Evolutionary conservation across 1,140 invertebrate genomes (phyloP).

Genomic region (Cecropterus lyciades): DNA sequence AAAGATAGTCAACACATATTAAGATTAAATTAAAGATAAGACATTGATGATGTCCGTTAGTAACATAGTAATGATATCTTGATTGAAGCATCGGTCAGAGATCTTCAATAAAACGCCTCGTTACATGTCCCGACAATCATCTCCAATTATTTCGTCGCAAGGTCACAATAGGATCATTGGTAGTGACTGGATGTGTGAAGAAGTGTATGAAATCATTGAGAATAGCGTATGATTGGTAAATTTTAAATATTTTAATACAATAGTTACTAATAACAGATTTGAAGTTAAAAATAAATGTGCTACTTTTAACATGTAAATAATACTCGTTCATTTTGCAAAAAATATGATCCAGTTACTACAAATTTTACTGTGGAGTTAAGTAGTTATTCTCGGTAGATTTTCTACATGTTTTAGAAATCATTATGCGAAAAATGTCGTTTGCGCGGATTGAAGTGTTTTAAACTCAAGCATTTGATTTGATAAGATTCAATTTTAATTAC

Average conservation of each 20-base stretch:
- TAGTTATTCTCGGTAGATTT: no score
- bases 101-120: no score
- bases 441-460: conserved; percentile 2
- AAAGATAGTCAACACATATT: no score
- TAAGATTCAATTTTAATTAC: conserved; percentile 44
- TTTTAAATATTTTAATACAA: background rate
- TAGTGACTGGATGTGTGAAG: background rate
- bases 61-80: no score
- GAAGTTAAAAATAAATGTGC: no score
- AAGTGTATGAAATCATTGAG: background rate
- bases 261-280: background rate
- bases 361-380: no score
- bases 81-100: no score
- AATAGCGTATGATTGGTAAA: background rate
- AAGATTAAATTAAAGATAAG: no score
- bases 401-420: no score
- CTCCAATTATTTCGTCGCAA: background rate
- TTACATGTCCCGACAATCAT: background rate
- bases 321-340: background rate
- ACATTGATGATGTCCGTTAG: no score
- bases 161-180: background rate
- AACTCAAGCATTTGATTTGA: conserved; percentile 20
- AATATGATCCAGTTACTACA: background rate
- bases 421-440: no score
- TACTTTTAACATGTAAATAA: background rate